Percentiles rank a stretch among this genome's conserved stretches.
Evolutionary conservation across 2,888 invertebrate genomes (phyloP).

Genomic region (Epinotia ramella): DNA sequence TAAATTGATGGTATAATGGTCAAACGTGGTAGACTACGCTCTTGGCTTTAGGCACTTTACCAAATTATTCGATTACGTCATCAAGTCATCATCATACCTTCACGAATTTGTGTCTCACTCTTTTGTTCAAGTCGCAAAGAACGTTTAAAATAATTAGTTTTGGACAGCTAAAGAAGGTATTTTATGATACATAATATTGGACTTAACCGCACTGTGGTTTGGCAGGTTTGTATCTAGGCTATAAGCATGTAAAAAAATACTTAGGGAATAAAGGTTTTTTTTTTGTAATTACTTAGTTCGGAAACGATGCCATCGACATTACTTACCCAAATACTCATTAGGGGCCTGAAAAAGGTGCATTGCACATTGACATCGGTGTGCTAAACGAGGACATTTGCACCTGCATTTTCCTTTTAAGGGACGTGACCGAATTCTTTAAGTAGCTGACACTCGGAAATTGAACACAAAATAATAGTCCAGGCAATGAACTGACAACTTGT

Average conservation of each 20-base stretch:
- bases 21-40: too few species aligned
- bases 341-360: slow-evolving; percentile 6
- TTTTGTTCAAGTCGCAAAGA: background rate
- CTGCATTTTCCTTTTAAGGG: slow-evolving; percentile 25
- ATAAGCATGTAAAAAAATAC: too few species aligned
- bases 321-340: slow-evolving; percentile 3
- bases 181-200: too few species aligned
- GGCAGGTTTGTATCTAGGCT: too few species aligned
- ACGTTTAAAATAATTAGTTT: background rate
- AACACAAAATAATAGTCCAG: too few species aligned
- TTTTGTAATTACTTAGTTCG: background rate
- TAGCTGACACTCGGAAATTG: background rate
- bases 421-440: background rate
- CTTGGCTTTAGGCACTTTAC: too few species aligned
- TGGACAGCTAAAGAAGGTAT: background rate
- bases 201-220: too few species aligned
- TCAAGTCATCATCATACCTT: too few species aligned
- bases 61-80: too few species aligned
- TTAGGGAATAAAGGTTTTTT: too few species aligned
- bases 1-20: too few species aligned
- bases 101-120: background rate
- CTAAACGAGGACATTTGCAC: slow-evolving; percentile 15
- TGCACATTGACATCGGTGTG: slow-evolving; percentile 1
- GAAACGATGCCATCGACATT: slow-evolving; percentile 3
- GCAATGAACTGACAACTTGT: too few species aligned